Evolutionary conservation across 1,140 invertebrate species (phyloP), one percentile per base, ranked within the genome.

Genomic region (Caenorhabditis briggsae): DNA sequence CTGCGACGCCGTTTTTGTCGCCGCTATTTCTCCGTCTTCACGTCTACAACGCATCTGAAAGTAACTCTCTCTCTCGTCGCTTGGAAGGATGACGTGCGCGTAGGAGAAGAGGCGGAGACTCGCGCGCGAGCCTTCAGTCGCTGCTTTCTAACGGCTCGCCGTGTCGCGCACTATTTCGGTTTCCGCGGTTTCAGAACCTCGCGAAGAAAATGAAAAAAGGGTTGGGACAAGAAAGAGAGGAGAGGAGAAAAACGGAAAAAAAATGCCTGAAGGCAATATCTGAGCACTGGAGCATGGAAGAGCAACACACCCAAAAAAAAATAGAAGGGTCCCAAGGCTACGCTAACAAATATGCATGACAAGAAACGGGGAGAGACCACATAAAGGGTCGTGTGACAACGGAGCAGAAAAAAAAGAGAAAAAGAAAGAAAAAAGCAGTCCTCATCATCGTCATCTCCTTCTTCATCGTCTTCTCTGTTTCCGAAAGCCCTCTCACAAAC

Each of bases 231-330:
- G 41, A 70, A 78, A 43, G 50, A 18, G 20, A 46, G n/a, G 70
- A 23, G 33, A 78, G 20, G 9, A 41, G 33, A 18, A n/a, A 78
- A 78, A 78, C 20, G 18, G 53, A 46, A 78, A 78, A 78, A 78
- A 78, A 78, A 78, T 46, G 70, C 70, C 70, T 78, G 70, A 78
- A 78, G 70, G 70, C 70, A 78, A 78, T 78, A 78, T 78, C 70
- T 78, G 70, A 78, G 64, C 64, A 78, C 20, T 78, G 70, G 20
- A 78, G 33, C 70, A 78, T 78, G 23, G 70, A 78, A 70, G 64
- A 70, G 64, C 46, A 48, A 46, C 20, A 8, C n/a, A 20, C 59
- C 14, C 5, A 46, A 43, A 43, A 70, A 70, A 53, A 53, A n/a
- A 74, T 46, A n/a, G 59, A n/a, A 7, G 23, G 18, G 16, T 9